Base-by-base conservation (phyloP, 2,888 invertebrate genomes). In the Acanthosoma haemorrhoidale region DNA sequence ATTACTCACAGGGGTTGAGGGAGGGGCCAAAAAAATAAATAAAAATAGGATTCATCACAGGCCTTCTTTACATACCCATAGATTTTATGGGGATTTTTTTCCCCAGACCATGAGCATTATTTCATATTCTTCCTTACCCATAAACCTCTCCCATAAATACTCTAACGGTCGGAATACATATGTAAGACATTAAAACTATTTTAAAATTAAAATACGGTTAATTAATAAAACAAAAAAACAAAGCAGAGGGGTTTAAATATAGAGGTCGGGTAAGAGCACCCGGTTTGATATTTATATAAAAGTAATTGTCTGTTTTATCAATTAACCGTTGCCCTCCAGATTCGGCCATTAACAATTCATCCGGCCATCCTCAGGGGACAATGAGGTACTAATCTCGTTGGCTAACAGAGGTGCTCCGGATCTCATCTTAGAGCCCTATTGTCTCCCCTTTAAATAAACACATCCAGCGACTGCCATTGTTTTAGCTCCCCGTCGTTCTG, bases 381-480 rank as follows among this genome's bases (percentile, higher is more conserved):
- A 32, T 16, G 58, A 16, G 16, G 18, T 32, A 9, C 32, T 59
- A 59, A 59, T 59, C 59, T 34, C 16, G 31, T 59, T 34, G 59
- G 59, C 59, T 59, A 59, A 59, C 59, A 59, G 59, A 16, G 32
- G 18, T 31, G 11, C 1, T 4, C 1, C 36, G 34, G 18, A 41
- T 34, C 61, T 21, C 61, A 25, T 61, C 61, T 61, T 61, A 21
- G 61, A 1, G 4, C 1, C 6, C 21, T 25, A 61, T 61, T 61
- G 61, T 61, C 36, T 61, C 18, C 36, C 61, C 61, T 61, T 61
- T 61, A 61, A 61, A 61, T 61, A 61, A 61, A 61, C 61, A 61
- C 61, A 61, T 61, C 61, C 59, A 32, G 11, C 59, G 32, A 16
- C 59, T 4, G 16, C 21, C 34, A 36, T 36, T 61, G 34, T 61